A percentile compares a stretch with the other conserved stretches of the same genome.
These are phyloP conservation scores for Nineta flava DNA, from an alignment of 2,888 invertebrate species.

Conservation along the genomic window DNA sequence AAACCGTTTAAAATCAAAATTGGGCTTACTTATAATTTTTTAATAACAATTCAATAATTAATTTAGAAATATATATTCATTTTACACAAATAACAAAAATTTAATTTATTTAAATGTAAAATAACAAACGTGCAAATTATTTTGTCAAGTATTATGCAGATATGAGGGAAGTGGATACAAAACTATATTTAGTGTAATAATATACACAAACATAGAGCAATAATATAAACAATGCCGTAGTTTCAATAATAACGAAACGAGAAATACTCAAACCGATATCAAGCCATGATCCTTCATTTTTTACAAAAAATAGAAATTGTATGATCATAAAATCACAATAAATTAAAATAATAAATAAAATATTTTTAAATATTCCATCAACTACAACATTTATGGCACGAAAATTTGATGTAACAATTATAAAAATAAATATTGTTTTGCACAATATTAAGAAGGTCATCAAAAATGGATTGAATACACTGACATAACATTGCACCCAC, in stretches of 20 bases:
- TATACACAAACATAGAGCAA: too few relatives aligned
- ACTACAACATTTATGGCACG: conserved; percentile 39
- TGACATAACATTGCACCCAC: conserved; percentile 80
- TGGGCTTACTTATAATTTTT: too few relatives aligned
- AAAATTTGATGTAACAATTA: conserved; percentile 50
- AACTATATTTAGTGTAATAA: too few relatives aligned
- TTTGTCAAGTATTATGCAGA: too few relatives aligned
- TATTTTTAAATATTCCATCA: conserved; percentile 41
- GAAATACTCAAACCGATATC: conserved; percentile 92
- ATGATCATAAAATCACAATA: conserved; percentile 76
- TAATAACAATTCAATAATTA: too few relatives aligned
- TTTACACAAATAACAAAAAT: too few relatives aligned
- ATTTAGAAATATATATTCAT: too few relatives aligned
- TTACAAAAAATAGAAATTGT: conserved; percentile 73
- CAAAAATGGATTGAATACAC: conserved; percentile 81
- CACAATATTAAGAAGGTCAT: conserved; percentile 73
- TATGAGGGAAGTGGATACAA: too few relatives aligned
- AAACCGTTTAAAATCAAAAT: too few relatives aligned
- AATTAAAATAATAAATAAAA: conserved; percentile 58
- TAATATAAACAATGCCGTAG: conserved; percentile 32
- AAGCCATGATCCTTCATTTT: conserved; percentile 88
- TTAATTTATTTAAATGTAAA: too few relatives aligned
- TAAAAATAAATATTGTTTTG: conserved; percentile 69
- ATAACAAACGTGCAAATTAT: too few relatives aligned
- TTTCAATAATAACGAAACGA: conserved; percentile 75